phyloP scores from a whole-genome alignment of 2,888 invertebrate genomes.

The Aporophyla lueneburgensis region DNA sequence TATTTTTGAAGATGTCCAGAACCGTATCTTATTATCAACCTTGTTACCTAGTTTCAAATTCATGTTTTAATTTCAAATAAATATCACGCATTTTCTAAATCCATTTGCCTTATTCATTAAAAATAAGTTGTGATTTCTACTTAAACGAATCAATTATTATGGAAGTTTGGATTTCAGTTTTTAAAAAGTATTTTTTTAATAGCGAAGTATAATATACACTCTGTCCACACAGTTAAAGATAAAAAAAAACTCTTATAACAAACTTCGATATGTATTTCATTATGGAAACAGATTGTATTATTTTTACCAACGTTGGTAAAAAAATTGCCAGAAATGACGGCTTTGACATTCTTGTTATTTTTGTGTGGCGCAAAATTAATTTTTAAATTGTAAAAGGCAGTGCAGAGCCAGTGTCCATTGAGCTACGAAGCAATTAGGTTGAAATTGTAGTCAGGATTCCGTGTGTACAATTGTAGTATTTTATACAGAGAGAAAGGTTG shows the following conservation, averaged over 20 bases:
- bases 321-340: neutral
- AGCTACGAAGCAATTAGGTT: neutral
- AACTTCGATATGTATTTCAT: neutral
- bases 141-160: neutral
- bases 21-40: neutral
- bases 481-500: neutral
- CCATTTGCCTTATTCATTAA: neutral
- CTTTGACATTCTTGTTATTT: neutral
- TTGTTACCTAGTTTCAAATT: neutral
- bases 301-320: neutral
- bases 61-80: neutral
- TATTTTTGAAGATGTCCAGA: neutral
- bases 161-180: neutral
- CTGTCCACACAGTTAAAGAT: neutral
- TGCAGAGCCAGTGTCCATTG: neutral
- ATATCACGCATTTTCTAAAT: neutral
- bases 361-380: neutral
- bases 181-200: neutral
- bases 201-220: neutral
- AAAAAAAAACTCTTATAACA: neutral
- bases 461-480: neutral
- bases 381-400: neutral
- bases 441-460: neutral
- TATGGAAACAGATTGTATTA: neutral
- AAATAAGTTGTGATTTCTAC: neutral